A percentile compares a stretch with the other conserved stretches of the same genome.
These are phyloP conservation scores for Drosophila meridionalis DNA, from an alignment of 2,888 invertebrate genomes.

Conservation along the genomic window DNA sequence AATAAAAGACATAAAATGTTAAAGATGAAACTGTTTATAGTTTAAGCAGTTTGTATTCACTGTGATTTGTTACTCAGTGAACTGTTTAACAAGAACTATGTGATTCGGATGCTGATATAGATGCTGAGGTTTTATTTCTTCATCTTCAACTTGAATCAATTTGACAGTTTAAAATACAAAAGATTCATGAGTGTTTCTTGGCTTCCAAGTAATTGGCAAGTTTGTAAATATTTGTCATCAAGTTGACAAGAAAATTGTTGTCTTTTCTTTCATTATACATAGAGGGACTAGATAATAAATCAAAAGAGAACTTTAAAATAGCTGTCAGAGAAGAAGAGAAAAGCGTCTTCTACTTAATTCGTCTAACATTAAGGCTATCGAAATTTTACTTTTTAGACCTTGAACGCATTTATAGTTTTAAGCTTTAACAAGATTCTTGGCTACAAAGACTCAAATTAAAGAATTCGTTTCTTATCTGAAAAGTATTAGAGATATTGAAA, in stretches of 20 bases:
- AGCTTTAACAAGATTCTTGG: no score
- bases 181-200: neutral
- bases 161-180: neutral
- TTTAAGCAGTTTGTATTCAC: neutral
- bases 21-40: constrained; percentile 1
- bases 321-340: neutral
- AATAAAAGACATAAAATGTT: constrained; percentile 1
- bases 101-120: neutral
- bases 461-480: no score
- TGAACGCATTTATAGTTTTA: no score
- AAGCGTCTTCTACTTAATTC: no score
- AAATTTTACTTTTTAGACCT: no score
- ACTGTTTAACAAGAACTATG: neutral
- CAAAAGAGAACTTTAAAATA: neutral
- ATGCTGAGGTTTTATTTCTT: neutral
- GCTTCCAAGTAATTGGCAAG: neutral
- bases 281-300: neutral
- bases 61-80: constrained; percentile 4
- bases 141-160: neutral
- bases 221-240: neutral
- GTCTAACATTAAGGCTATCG: no score
- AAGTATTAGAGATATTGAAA: no score
- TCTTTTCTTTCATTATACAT: neutral
- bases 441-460: no score
- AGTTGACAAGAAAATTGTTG: neutral